Evolutionary conservation across 2,113 vertebrate species (phyloP).

Genomic region (Leucosticte australis): DNA sequence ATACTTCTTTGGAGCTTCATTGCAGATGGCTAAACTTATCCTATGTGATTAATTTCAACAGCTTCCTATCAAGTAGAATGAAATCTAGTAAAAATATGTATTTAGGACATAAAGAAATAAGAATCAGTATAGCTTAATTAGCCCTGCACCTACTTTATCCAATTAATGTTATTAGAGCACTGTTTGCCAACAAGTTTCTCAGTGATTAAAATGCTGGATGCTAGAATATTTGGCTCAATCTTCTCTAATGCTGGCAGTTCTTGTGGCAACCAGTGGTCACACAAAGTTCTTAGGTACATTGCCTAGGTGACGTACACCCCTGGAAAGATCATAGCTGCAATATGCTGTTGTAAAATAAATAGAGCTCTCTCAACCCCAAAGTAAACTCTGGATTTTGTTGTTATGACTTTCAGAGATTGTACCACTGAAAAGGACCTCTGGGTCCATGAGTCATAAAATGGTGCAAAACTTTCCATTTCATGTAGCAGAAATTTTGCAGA

Average conservation of each 20-base stretch:
- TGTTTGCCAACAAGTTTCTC: neutral
- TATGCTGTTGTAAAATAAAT: neutral
- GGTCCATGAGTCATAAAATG: neutral
- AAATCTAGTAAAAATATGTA: neutral
- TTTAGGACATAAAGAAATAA: neutral
- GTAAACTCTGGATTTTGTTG: neutral
- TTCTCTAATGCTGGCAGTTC: neutral
- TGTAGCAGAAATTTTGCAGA: neutral
- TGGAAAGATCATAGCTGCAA: neutral
- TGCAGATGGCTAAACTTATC: neutral
- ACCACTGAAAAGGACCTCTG: neutral
- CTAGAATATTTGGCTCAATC: neutral
- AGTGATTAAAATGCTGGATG: neutral
- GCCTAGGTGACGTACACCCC: neutral
- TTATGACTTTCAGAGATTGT: neutral
- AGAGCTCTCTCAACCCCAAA: neutral
- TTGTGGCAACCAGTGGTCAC: neutral
- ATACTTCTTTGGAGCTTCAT: neutral
- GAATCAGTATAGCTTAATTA: neutral
- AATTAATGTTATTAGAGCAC: neutral
- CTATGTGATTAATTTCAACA: neutral
- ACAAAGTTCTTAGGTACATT: neutral
- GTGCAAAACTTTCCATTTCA: neutral
- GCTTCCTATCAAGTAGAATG: neutral
- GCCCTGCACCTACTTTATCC: neutral